Conservation (phyloP, 2,797 vertebrate species). For the Cyprinella venusta region DNA sequence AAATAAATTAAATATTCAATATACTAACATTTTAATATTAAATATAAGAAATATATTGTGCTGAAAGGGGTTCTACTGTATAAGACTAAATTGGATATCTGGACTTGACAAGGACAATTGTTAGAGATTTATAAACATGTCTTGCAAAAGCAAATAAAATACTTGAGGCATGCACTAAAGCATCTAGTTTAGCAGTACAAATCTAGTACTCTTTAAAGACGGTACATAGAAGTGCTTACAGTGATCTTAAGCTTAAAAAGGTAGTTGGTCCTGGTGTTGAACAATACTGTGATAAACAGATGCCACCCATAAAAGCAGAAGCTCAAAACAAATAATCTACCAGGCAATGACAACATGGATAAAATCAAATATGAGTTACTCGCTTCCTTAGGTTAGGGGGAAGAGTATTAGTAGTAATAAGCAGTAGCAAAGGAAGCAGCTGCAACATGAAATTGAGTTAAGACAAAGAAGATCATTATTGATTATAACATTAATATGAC, state of each 20-base stretch:
- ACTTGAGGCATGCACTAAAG: neutral
- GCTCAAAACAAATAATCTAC: neutral
- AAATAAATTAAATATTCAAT: neutral
- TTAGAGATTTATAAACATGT: neutral
- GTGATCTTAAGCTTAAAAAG: neutral
- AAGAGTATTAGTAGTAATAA: conserved; percentile 19
- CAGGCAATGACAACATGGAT: neutral
- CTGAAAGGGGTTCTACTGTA: neutral
- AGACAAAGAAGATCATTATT: conserved; percentile 36
- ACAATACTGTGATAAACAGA: conserved; percentile 64
- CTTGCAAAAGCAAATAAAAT: neutral
- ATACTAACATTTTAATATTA: neutral
- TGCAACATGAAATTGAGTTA: conserved; percentile 16
- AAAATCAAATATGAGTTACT: neutral
- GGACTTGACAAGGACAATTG: neutral
- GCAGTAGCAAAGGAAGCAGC: conserved; percentile 16
- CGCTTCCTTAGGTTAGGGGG: neutral
- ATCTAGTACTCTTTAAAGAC: neutral
- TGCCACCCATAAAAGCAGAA: neutral
- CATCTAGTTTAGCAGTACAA: neutral
- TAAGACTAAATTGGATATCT: neutral
- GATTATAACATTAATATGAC: conserved; percentile 42
- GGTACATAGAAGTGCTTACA: neutral
- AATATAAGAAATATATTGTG: neutral
- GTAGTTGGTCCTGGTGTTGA: conserved; percentile 65